A percentile compares a stretch with the other conserved stretches of the same genome.
phyloP scores from a whole-genome alignment of 1,140 invertebrate genomes.

The Drosophila varians region DNA sequence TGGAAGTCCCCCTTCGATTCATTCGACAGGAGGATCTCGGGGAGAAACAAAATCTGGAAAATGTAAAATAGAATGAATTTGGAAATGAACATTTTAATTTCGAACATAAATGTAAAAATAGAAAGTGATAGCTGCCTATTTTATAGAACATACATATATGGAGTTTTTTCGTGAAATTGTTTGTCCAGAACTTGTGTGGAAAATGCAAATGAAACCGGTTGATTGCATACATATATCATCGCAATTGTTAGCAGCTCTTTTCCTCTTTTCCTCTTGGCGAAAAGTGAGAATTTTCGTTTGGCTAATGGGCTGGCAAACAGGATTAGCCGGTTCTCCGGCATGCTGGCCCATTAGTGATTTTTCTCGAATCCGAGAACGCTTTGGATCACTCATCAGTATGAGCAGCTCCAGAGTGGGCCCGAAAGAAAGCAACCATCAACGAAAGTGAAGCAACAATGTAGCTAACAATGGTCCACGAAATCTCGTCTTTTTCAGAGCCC shows the following conservation, averaged over 20 bases:
- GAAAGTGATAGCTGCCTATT: too few species aligned
- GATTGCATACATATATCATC: conserved; percentile 31
- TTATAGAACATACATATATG: too few species aligned
- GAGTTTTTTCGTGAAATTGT: not conserved
- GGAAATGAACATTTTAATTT: too few species aligned
- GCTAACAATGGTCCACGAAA: conserved; percentile 23
- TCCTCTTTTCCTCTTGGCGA: conserved; percentile 48
- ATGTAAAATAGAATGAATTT: too few species aligned
- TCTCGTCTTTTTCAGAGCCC: conserved; percentile 37
- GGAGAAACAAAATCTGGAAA: too few species aligned
- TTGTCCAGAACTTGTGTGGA: not conserved
- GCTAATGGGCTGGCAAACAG: conserved; percentile 54
- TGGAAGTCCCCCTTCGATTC: too few species aligned
- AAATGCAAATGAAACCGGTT: conserved; percentile 62
- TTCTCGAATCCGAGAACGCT: conserved; percentile 12
- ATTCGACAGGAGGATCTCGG: too few species aligned
- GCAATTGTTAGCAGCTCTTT: conserved; percentile 27
- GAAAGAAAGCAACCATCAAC: conserved; percentile 59
- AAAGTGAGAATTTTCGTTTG: conserved; percentile 75
- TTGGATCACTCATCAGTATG: conserved; percentile 32
- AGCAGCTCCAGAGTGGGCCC: conserved; percentile 9
- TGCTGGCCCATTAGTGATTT: conserved; percentile 36
- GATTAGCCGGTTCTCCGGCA: conserved; percentile 64
- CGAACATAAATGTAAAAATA: too few species aligned
- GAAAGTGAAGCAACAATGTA: conserved; percentile 54